A percentile compares a stretch with the other conserved stretches of the same genome.
phyloP scores from a whole-genome alignment of 1,140 invertebrate genomes.

The Scaptomyza montana region DNA sequence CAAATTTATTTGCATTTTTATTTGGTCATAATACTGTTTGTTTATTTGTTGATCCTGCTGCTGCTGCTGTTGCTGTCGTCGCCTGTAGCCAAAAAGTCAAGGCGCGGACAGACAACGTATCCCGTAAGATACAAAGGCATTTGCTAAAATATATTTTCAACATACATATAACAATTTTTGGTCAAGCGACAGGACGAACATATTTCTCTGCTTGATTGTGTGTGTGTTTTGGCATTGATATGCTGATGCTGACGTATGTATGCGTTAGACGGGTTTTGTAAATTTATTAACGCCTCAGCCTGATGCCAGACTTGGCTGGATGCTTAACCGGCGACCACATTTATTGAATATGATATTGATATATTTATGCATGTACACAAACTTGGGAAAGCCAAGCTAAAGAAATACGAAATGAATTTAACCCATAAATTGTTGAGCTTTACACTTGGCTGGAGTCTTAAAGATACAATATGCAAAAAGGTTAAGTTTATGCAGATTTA shows the following conservation, averaged over 20 bases:
- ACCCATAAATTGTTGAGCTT: conserved; percentile 14
- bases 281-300: conserved; percentile 74
- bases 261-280: conserved; percentile 31
- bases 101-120: conserved; percentile 52
- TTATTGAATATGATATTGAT: conserved; percentile 77
- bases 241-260: conserved; percentile 66
- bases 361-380: conserved; percentile 56
- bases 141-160: conserved; percentile 33
- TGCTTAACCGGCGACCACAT: conserved; percentile 43
- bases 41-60: conserved; percentile 63
- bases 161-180: conserved; percentile 35
- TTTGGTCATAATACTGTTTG: conserved; percentile 79
- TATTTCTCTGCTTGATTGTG: conserved; percentile 6
- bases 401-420: conserved; percentile 9
- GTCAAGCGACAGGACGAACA: conserved; percentile 40
- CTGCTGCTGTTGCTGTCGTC: conserved; percentile 33
- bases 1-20: conserved; percentile 82
- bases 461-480: conserved; percentile 9
- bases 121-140: conserved; percentile 56
- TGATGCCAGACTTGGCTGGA: conserved; percentile 58
- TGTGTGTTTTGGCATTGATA: conserved; percentile 59
- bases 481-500: not conserved
- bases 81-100: conserved; percentile 61
- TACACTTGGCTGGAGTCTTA: conserved; percentile 6
- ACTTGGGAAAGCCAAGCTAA: conserved; percentile 6